Conservation (phyloP, 2,113 vertebrate genomes). For the Rhinopomastus cyanomelas region DNA sequence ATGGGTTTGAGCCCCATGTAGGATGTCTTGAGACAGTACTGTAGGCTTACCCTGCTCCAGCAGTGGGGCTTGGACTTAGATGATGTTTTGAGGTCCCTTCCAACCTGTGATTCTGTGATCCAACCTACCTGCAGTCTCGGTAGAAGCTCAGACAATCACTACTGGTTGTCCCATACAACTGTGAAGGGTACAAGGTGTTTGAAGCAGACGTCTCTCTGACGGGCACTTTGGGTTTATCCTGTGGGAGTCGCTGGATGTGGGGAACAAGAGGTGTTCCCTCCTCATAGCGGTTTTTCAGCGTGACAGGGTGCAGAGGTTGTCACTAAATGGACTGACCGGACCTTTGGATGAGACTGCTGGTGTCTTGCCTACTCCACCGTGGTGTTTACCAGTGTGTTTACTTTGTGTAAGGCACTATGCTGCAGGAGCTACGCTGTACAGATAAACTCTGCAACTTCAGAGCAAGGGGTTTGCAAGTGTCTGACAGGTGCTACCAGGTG, state of each 20-base stretch:
- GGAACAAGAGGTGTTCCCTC: neutral
- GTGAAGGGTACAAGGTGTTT: neutral
- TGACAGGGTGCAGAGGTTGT: neutral
- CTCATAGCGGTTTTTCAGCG: neutral
- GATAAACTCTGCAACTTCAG: neutral
- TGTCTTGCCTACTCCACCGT: neutral
- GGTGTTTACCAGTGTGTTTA: neutral
- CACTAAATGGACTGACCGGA: neutral
- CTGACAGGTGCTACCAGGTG: neutral
- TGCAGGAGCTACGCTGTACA: neutral
- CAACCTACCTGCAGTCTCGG: no score
- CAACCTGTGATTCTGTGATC: no score
- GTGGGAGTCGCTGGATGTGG: neutral
- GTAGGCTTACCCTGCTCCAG: no score
- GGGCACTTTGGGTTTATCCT: neutral
- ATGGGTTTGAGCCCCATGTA: no score
- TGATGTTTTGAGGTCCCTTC: no score
- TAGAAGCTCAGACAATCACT: no score
- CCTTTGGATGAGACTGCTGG: neutral
- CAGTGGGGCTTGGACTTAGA: no score
- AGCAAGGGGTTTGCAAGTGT: neutral
- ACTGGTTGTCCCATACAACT: rapidly evolving
- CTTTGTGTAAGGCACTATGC: neutral
- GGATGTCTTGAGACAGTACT: no score
- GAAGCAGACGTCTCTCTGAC: neutral